Evolutionary conservation across 2,888 invertebrate genomes (phyloP).

Genomic region (Bombyx huttoni): DNA sequence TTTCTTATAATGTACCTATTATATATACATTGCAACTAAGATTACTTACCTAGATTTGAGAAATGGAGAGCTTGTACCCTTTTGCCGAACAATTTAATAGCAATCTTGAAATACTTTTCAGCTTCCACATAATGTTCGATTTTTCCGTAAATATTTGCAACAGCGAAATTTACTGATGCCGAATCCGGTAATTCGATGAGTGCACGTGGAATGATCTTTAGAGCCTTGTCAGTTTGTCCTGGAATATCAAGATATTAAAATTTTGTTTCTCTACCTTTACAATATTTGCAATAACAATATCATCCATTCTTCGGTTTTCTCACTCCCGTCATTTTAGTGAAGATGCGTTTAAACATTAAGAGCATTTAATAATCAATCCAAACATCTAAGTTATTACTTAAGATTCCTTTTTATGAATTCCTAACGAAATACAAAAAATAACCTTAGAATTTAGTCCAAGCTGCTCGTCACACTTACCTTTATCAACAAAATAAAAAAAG

Average conservation of each 20-base stretch:
- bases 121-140: slow-evolving; percentile 81
- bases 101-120: slow-evolving; percentile 83
- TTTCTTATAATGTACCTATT: no score
- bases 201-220: slow-evolving; percentile 79
- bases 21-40: neutral
- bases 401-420: no score
- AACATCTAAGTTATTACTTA: neutral
- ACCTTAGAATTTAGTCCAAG: no score
- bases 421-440: no score
- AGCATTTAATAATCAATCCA: neutral
- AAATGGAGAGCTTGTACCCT: slow-evolving; percentile 85
- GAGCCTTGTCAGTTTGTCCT: slow-evolving; percentile 79
- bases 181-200: slow-evolving; percentile 80
- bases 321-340: neutral
- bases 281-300: no score
- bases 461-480: no score
- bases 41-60: slow-evolving; percentile 87
- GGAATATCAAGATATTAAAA: slow-evolving; percentile 11
- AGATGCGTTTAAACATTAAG: neutral
- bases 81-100: slow-evolving; percentile 75
- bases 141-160: slow-evolving; percentile 93
- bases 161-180: slow-evolving; percentile 85
- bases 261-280: neutral
- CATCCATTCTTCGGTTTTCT: no score
- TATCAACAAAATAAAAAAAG: no score